Evolutionary conservation across 2,797 vertebrate species (phyloP).

Genomic region (Percopsis omiscomaycus): DNA sequence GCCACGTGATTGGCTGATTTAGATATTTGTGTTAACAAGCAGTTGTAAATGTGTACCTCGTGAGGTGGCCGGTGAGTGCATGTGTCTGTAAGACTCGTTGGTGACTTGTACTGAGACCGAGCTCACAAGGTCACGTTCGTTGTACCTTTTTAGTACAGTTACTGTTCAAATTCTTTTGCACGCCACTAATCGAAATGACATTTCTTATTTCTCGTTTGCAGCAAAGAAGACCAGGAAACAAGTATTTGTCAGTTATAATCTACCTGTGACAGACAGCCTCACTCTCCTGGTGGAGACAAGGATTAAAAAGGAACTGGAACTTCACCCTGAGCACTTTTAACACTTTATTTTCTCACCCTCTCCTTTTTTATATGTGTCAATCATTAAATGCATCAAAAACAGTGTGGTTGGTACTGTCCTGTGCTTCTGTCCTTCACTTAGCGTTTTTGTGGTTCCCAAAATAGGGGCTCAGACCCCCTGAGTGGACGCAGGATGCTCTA

Average conservation of each 20-base stretch:
- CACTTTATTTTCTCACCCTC: neutral
- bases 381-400: neutral
- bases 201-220: slow-evolving; percentile 54
- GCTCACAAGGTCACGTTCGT: too few relatives aligned
- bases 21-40: too few relatives aligned
- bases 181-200: neutral
- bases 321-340: slow-evolving; percentile 89
- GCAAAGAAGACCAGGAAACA: slow-evolving; percentile 96
- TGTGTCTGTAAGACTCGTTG: too few relatives aligned
- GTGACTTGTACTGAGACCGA: too few relatives aligned
- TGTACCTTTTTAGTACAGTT: too few relatives aligned
- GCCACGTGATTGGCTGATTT: too few relatives aligned
- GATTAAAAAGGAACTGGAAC: slow-evolving; percentile 92
- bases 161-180: too few relatives aligned
- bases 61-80: too few relatives aligned
- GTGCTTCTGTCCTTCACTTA: neutral
- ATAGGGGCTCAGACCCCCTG: too few relatives aligned
- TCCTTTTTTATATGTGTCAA: slow-evolving; percentile 5
- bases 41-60: too few relatives aligned
- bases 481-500: too few relatives aligned
- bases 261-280: slow-evolving; percentile 83
- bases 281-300: slow-evolving; percentile 88
- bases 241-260: slow-evolving; percentile 92
- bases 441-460: too few relatives aligned
- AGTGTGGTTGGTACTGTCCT: neutral